Evolutionary conservation across 2,888 invertebrate species (phyloP).

Genomic region (Sphinx pinastri): DNA sequence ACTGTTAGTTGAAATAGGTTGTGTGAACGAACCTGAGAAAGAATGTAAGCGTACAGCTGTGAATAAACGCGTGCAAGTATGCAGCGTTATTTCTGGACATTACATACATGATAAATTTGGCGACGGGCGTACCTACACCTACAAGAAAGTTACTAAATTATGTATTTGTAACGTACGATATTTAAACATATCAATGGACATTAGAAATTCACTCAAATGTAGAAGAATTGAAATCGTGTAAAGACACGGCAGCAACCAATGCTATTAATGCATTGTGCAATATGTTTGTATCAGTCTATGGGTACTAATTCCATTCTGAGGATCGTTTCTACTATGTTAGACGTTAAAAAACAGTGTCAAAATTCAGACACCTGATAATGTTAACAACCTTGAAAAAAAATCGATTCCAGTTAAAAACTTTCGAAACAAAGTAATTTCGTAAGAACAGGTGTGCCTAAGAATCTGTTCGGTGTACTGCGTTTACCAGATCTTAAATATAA

Average conservation of each 20-base stretch:
- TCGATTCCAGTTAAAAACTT: slow-evolving; percentile 18
- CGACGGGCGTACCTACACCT: slow-evolving; percentile 5
- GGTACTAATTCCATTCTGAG: neutral
- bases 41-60: slow-evolving; percentile 25
- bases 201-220: slow-evolving; percentile 9
- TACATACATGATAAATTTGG: slow-evolving; percentile 26
- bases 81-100: slow-evolving; percentile 28
- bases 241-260: neutral
- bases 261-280: neutral
- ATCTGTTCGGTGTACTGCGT: neutral
- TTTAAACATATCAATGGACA: neutral
- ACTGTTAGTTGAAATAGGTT: slow-evolving; percentile 39
- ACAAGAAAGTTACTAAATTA: slow-evolving; percentile 15
- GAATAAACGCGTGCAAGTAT: slow-evolving; percentile 26
- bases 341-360: neutral
- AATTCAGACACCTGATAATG: slow-evolving; percentile 2
- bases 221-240: slow-evolving; percentile 8
- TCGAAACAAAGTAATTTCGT: slow-evolving; percentile 17
- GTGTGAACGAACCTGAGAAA: slow-evolving; percentile 27
- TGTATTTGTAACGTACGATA: neutral
- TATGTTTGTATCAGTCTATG: neutral
- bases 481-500: slow-evolving; percentile 1
- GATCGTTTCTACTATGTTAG: neutral
- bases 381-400: slow-evolving; percentile 22
- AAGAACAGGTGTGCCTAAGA: neutral